phyloP scores from a whole-genome alignment of 2,797 vertebrate genomes.

The Rhinatrema bivittatum region DNA sequence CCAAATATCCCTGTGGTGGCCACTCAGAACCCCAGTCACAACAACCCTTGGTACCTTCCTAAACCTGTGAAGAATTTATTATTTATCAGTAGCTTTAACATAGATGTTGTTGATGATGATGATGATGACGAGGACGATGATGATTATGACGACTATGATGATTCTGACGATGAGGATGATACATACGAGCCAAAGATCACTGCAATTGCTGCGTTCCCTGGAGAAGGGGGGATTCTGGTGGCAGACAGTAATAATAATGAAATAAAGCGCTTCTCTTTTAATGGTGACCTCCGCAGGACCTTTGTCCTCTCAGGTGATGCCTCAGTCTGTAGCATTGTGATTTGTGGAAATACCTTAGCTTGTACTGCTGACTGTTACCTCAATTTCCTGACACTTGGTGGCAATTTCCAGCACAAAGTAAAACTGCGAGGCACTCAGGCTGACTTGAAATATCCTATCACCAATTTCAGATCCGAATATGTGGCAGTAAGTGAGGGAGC shows the following conservation, averaged over 20 bases:
- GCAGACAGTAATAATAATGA: slow-evolving; percentile 4
- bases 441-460: slow-evolving; percentile 11
- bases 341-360: slow-evolving; percentile 8
- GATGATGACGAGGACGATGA: not conserved
- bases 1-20: too few species aligned
- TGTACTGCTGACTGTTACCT: slow-evolving; percentile 10
- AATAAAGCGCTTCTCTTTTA: not conserved
- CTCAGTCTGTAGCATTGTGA: slow-evolving; percentile 3
- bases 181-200: not conserved
- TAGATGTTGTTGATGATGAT: not conserved
- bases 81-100: not conserved
- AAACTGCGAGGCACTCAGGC: slow-evolving; percentile 7
- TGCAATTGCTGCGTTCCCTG: not conserved
- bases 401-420: not conserved
- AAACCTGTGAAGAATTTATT: not conserved
- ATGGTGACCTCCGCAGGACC: not conserved
- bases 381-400: slow-evolving; percentile 5
- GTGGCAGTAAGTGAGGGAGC: slow-evolving; percentile 20
- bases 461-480: slow-evolving; percentile 13
- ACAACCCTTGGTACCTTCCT: not conserved
- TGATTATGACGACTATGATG: too few species aligned
- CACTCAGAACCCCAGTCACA: too few species aligned
- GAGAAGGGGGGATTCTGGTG: not conserved
- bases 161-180: not conserved
- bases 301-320: not conserved